phyloP scores from a whole-genome alignment of 2,113 vertebrate genomes.

The Sinocyclocheilus anophthalmus region DNA sequence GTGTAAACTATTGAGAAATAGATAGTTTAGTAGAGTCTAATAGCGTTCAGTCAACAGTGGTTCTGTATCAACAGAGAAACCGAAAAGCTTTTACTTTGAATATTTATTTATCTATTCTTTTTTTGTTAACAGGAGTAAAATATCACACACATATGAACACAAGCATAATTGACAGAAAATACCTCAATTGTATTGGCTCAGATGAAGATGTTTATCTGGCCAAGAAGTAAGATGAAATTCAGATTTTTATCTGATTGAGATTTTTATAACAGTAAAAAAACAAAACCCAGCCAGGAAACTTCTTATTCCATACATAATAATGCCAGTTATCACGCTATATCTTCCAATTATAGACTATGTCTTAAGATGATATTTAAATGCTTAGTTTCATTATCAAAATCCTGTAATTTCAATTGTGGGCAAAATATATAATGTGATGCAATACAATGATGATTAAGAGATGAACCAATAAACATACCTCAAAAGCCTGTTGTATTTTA shows the following conservation, averaged over 20 bases:
- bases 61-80: neutral
- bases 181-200: no score
- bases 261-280: no score
- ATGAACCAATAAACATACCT: neutral
- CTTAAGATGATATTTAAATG: no score
- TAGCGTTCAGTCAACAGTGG: neutral
- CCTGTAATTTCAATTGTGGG: neutral
- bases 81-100: neutral
- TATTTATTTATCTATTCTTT: neutral
- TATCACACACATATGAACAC: no score
- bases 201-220: no score
- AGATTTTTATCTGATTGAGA: neutral
- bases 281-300: no score
- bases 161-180: no score
- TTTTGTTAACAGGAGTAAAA: neutral
- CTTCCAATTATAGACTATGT: no score
- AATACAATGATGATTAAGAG: neutral
- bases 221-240: no score
- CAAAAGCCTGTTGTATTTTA: neutral
- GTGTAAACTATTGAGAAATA: neutral
- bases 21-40: neutral
- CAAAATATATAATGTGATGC: neutral
- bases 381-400: neutral
- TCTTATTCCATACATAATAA: no score
- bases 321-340: no score